These are phyloP conservation scores for Agrilus mali DNA, from an alignment of 2,888 invertebrate species.

Conservation along the genomic window DNA sequence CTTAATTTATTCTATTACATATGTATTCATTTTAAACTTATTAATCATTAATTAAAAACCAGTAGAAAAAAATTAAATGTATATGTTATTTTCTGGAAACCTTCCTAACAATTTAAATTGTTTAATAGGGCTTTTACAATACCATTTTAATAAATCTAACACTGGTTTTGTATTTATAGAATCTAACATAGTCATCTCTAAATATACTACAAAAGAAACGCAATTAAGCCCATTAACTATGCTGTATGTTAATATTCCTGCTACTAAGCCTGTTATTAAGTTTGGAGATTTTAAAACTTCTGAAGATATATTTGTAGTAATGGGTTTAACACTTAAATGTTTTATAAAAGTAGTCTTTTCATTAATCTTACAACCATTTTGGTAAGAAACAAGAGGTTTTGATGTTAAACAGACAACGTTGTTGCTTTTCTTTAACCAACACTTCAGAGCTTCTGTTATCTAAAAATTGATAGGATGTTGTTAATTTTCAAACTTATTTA, in stretches of 20 bases:
- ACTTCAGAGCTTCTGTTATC: conserved; percentile 22
- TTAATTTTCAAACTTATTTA: neutral
- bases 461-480: conserved; percentile 13
- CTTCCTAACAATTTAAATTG: conserved; percentile 11
- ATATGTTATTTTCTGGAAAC: conserved; percentile 18
- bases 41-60: neutral
- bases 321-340: conserved; percentile 17
- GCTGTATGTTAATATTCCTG: conserved; percentile 26
- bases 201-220: conserved; percentile 24
- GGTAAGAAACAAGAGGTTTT: conserved; percentile 20
- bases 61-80: conserved; percentile 14
- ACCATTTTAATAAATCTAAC: conserved; percentile 16
- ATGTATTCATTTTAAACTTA: neutral
- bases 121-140: conserved; percentile 11
- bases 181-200: conserved; percentile 26
- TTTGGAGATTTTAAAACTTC: conserved; percentile 27
- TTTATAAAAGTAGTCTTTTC: conserved; percentile 20
- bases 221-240: conserved; percentile 19
- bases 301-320: conserved; percentile 11
- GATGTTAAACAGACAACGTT: conserved; percentile 24
- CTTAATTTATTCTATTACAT: too few relatives aligned
- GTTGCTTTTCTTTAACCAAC: conserved; percentile 23
- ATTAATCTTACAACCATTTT: conserved; percentile 15
- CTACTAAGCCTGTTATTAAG: conserved; percentile 27
- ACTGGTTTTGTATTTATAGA: conserved; percentile 25